phyloP scores from a whole-genome alignment of 2,113 vertebrate genomes.

The Charina bottae region DNA sequence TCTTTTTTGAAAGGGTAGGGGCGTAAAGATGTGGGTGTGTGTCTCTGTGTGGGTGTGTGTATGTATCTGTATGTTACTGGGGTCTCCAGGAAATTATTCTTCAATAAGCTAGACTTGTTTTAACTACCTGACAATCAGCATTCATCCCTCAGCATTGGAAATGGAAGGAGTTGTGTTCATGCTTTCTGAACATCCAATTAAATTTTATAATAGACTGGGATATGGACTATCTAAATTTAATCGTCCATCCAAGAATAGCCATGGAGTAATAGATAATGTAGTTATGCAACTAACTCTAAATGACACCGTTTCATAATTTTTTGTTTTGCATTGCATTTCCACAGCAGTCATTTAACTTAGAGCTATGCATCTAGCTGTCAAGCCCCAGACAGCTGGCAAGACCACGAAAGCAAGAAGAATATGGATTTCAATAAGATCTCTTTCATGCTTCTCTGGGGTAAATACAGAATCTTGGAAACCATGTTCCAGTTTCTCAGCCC shows the following conservation, averaged over 20 bases:
- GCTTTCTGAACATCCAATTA: conserved; percentile 5
- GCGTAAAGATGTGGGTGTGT: neutral
- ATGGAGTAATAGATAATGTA: neutral
- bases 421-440: neutral
- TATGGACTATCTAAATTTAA: conserved; percentile 4
- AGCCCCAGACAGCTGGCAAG: neutral
- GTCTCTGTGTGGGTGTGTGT: neutral
- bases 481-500: neutral
- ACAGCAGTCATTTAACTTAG: neutral
- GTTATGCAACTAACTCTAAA: neutral
- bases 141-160: neutral
- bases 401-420: neutral
- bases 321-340: neutral
- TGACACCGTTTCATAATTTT: neutral
- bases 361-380: neutral
- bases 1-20: neutral
- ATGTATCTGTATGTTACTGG: neutral
- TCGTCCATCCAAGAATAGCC: neutral
- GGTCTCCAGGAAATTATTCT: neutral
- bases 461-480: neutral
- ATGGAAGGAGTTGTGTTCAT: neutral
- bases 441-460: neutral
- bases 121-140: neutral
- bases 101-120: neutral
- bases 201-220: neutral